Conservation (phyloP, 2,888 invertebrate genomes). For the Tupiocoris notatus region DNA sequence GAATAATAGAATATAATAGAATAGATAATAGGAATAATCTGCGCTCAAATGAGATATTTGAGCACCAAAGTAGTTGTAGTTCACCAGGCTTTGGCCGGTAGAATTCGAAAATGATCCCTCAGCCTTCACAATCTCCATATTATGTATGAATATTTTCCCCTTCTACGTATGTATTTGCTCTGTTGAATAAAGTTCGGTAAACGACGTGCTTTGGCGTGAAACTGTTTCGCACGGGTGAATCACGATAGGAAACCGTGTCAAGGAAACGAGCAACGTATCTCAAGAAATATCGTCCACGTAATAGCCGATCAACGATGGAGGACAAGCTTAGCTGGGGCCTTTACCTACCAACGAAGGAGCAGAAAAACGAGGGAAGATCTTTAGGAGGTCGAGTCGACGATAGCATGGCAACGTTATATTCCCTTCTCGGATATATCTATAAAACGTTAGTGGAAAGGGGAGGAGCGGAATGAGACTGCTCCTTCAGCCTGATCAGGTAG, state of each 20-base stretch:
- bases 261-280: neutral
- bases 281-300: neutral
- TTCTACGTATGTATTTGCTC: too few relatives aligned
- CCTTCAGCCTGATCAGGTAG: neutral
- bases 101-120: too few relatives aligned
- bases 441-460: neutral
- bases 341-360: too few relatives aligned
- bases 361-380: too few relatives aligned
- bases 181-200: neutral
- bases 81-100: too few relatives aligned
- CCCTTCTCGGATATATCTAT: neutral
- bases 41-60: too few relatives aligned
- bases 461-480: neutral
- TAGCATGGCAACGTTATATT: neutral
- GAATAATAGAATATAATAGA: too few relatives aligned
- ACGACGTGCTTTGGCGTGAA: neutral
- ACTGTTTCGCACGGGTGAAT: neutral
- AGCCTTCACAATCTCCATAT: too few relatives aligned
- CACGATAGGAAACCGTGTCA: neutral
- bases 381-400: neutral
- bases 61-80: too few relatives aligned
- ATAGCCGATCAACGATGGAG: neutral
- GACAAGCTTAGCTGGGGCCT: too few relatives aligned
- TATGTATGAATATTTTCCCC: too few relatives aligned
- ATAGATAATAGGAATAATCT: too few relatives aligned